phyloP scores from a whole-genome alignment of 2,797 vertebrate species.

The Peromyscus eremicus region DNA sequence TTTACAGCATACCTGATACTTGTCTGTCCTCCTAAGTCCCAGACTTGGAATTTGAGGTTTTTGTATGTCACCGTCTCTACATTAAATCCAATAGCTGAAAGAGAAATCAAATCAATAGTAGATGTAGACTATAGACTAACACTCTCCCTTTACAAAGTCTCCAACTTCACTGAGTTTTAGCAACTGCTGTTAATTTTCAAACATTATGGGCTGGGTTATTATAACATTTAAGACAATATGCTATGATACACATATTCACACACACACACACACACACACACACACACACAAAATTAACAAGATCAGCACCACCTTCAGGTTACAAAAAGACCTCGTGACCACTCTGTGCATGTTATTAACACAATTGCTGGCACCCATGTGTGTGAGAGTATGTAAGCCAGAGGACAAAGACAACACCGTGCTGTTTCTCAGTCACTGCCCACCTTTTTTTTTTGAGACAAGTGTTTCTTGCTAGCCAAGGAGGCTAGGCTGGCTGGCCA shows the following conservation, averaged over 20 bases:
- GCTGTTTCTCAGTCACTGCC: neutral
- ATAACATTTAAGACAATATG: conserved; percentile 3
- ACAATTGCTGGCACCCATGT: neutral
- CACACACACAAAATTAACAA: neutral
- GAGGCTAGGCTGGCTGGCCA: neutral
- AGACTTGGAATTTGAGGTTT: conserved; percentile 99
- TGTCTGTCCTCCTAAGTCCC: conserved; percentile 99
- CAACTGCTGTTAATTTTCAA: conserved; percentile 2
- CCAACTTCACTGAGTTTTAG: neutral
- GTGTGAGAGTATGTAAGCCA: neutral
- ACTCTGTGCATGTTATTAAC: neutral
- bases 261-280: neutral
- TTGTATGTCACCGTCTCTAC: conserved; percentile 98
- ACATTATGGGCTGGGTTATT: neutral
- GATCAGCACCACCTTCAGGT: neutral
- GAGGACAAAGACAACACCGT: neutral
- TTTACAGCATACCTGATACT: conserved; percentile 94
- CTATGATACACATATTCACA: neutral
- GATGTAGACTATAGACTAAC: neutral
- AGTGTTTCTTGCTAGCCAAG: neutral
- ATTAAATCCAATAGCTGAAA: conserved; percentile 99
- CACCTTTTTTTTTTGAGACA: neutral
- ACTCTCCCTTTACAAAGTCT: conserved; percentile 39
- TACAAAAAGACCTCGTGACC: neutral
- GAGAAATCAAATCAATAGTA: conserved; percentile 72